Evolutionary conservation across 2,888 invertebrate species (phyloP), one percentile per base, ranked within the genome.

Genomic region (Philopedon plagiatum): DNA sequence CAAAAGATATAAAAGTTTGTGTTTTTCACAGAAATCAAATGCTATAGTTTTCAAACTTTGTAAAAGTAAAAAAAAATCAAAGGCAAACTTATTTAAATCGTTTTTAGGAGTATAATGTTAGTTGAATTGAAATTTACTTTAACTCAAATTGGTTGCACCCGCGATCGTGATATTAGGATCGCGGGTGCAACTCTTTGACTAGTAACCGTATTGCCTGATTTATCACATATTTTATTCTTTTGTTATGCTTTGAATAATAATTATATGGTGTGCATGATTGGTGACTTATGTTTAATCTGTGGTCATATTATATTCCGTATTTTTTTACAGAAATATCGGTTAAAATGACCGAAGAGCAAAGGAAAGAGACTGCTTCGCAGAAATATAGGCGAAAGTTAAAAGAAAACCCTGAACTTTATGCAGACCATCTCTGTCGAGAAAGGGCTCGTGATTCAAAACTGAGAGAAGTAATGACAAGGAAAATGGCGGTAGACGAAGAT

Each of bases 371-470:
- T 49, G 49, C 19, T 13, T 49, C 19, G 18, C 19, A 49, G 19
- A 18, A 49, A 49, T 49, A 49, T 7, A 49, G 54, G 26, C 7
- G 7, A 21, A 54, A 54, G 15, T 23, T 23, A 23, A 15, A 49
- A 19, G 49, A 54, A 23, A 54, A 54, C 8, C 5, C 54, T 54
- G 13, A 54, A 23, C 54, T 23, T 23, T 11, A 54, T 23, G 54
- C 54, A 8, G 26, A 54, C 21, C 54, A 54, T 23, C 11, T 54
- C 8, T 26, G 54, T 54, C 54, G 54, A 23, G 9, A 54, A 54
- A 23, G 26, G 26, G 26, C 21, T 51, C 21, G 21, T 26, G 11
- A 51, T 51, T 51, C 51, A 3, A 51, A 13, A 51, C 51, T 19
- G 26, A 21, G 51, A 51, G 5, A 51, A 51, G 19, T 21, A 51